A percentile compares a stretch with the other conserved stretches of the same genome.
Evolutionary conservation across 64 coral and sea anemone genomes (phyloP).

Genomic region (Trachythela sp.): DNA sequence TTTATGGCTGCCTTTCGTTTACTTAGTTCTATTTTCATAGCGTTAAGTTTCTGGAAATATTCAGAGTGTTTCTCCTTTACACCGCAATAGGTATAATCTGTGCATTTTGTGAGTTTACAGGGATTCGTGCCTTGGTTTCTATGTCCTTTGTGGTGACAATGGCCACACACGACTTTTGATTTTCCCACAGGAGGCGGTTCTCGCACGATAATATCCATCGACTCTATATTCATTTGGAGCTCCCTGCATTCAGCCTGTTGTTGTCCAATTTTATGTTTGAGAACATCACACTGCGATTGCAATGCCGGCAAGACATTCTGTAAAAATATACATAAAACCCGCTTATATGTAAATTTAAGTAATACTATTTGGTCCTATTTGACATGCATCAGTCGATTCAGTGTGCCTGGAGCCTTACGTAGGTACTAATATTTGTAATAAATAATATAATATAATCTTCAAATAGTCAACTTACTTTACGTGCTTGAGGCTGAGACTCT

Average conservation of each 20-base stretch:
- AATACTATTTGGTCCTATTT: not conserved
- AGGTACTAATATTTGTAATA: no score
- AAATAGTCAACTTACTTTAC: not conserved
- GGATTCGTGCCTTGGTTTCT: not conserved
- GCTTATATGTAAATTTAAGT: not conserved
- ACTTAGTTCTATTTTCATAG: not conserved
- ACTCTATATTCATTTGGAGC: not conserved
- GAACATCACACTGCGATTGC: not conserved
- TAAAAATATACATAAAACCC: not conserved
- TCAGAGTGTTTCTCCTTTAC: not conserved
- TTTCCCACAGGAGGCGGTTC: not conserved
- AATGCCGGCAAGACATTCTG: not conserved
- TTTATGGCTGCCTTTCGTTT: not conserved
- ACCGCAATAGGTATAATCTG: not conserved
- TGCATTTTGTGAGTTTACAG: not conserved
- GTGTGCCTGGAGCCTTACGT: no score
- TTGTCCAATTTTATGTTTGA: not conserved
- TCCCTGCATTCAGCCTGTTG: not conserved
- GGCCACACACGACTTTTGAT: not conserved
- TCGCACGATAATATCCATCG: not conserved
- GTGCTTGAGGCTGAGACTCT: not conserved
- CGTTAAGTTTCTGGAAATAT: not conserved
- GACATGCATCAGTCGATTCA: no score
- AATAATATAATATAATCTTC: not conserved
- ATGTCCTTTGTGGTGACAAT: conserved; percentile 13